Base-by-base conservation (phyloP, 2,888 invertebrate genomes). In the Gasteruption jaculator region DNA sequence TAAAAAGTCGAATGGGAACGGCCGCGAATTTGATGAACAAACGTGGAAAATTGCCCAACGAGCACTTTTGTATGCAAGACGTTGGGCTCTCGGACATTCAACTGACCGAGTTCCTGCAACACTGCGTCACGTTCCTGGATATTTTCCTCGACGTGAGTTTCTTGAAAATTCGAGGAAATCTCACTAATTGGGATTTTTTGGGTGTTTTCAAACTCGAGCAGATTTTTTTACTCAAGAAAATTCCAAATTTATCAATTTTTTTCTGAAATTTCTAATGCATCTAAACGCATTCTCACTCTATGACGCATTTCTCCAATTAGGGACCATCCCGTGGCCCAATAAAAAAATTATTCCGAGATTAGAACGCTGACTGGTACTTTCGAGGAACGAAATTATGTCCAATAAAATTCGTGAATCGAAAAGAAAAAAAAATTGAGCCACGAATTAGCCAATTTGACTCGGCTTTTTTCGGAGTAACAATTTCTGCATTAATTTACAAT, bases 31-130 rank as follows among this genome's bases (percentile, higher is more conserved):
- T 92, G 14, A 80, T 84, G 50, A 88, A 86, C 59, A 91, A 85
- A 73, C 80, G 83, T 3, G 88, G 92, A 1, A 87, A 88, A 67
- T 71, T 89, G 36, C 91, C 92, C 0, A 91, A 89, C 68, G 91
- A 92, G 57, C 79, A 86, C 49, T 73, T 91, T 36, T 91, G 90
- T 53, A 73, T 79, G 42, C 88, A 88, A 73, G 86, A 86, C 50
- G 76, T 86, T 16, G 85, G 85, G 8, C 75, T 88, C 48, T 77
- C 82, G 4, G 82, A 85, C 50, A 73, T 76, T 2, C 77, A 80
- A 55, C 73, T 69, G 11, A 54, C 63, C 4, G 40, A 39, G 19
- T 71, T 73, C 54, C 53, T 78, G 5, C 64, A 69, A 16, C 61
- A 71, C 20, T 73, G 74, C 41, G 71, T 73, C 32, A 67, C 69